Evolutionary conservation across 2,113 vertebrate species (phyloP).

Genomic region (Galbula dea): DNA sequence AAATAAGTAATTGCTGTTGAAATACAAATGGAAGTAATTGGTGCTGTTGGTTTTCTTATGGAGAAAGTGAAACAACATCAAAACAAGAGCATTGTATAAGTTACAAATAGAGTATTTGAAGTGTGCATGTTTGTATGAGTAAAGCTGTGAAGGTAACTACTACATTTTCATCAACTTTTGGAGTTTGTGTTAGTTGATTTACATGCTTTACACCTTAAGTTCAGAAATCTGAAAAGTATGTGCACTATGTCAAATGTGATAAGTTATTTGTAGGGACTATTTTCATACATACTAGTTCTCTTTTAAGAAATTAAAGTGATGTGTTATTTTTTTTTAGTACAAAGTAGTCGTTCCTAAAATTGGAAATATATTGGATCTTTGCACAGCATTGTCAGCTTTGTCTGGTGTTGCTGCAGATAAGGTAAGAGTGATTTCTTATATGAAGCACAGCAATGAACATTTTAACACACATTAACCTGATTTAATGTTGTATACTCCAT

Average conservation of each 20-base stretch:
- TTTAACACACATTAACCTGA: not conserved
- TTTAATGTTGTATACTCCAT: slow-evolving; percentile 10
- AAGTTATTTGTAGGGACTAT: not conserved
- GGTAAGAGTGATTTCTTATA: slow-evolving; percentile 70
- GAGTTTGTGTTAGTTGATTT: not conserved
- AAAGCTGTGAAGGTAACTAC: not conserved
- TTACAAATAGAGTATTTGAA: not conserved
- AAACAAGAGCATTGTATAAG: not conserved
- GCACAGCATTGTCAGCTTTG: slow-evolving; percentile 85
- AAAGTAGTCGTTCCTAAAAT: slow-evolving; percentile 98
- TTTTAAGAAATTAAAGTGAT: not conserved
- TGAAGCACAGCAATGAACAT: not conserved
- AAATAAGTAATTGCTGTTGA: not conserved
- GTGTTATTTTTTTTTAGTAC: slow-evolving; percentile 79
- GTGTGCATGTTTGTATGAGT: not conserved
- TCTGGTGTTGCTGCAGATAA: slow-evolving; percentile 91
- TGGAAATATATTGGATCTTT: slow-evolving; percentile 95
- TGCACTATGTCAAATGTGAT: not conserved
- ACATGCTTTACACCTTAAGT: not conserved
- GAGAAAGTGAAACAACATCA: not conserved
- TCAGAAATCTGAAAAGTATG: not conserved
- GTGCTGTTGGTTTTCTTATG: not conserved
- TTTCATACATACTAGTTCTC: not conserved
- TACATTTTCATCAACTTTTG: not conserved
- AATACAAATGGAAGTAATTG: not conserved